These are phyloP conservation scores for Erebia aethiops DNA, from an alignment of 2,888 invertebrate genomes.

Conservation along the genomic window DNA sequence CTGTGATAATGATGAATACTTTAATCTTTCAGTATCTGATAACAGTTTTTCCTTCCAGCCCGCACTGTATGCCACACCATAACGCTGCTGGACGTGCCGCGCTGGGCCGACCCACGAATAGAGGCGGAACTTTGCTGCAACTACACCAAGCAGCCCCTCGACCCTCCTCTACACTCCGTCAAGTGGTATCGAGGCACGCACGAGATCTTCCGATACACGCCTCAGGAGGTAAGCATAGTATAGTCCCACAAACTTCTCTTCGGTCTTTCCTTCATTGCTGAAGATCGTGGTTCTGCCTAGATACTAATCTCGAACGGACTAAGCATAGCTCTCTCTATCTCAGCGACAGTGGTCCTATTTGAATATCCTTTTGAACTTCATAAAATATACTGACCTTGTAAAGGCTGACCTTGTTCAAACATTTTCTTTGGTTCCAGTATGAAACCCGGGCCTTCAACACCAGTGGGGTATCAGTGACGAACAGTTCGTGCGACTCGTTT, in stretches of 20 bases:
- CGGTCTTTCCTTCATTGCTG: no score
- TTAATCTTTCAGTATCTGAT: neutral
- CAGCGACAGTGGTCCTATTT: no score
- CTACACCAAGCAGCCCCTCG: slow-evolving; percentile 55
- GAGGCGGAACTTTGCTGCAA: slow-evolving; percentile 68
- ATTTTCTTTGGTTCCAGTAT: slow-evolving; percentile 53
- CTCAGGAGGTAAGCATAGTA: neutral
- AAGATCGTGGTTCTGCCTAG: no score
- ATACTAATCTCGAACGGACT: no score
- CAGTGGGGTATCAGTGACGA: slow-evolving; percentile 63
- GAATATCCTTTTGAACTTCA: no score
- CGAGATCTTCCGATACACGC: slow-evolving; percentile 64
- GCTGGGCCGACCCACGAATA: slow-evolving; percentile 67
- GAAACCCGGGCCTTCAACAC: slow-evolving; percentile 72
- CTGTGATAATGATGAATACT: no score
- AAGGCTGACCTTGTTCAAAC: no score
- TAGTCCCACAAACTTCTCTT: no score
- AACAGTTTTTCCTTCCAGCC: slow-evolving; percentile 52
- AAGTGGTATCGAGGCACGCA: slow-evolving; percentile 88
- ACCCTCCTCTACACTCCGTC: slow-evolving; percentile 68
- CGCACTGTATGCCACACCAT: slow-evolving; percentile 70
- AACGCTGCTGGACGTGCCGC: slow-evolving; percentile 61
- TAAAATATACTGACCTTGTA: no score
- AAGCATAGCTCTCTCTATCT: no score
- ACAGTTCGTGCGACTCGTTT: slow-evolving; percentile 65